Conservation (phyloP, 2,797 vertebrate genomes). For the Percopsis omiscomaycus region DNA sequence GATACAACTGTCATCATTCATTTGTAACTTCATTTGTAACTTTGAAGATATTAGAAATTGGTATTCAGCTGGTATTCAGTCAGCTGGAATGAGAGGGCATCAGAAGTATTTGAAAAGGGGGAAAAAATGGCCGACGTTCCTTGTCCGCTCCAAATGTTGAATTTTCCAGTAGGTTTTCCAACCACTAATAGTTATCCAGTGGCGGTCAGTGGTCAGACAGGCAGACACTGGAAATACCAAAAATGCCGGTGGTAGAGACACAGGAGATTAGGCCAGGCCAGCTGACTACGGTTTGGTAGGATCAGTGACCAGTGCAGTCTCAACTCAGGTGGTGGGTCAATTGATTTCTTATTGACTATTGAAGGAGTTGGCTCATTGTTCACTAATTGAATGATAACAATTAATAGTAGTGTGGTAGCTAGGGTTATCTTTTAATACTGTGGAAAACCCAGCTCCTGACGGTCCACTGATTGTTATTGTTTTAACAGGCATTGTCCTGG, state of each 20-base stretch:
- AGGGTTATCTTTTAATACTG: slow-evolving; percentile 5
- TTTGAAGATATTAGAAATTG: neutral
- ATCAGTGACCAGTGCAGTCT: slow-evolving; percentile 46
- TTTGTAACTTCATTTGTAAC: neutral
- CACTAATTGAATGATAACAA: neutral
- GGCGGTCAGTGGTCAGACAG: slow-evolving; percentile 72
- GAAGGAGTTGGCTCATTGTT: neutral
- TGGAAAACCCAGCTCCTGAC: slow-evolving; percentile 30
- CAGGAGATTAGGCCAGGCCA: slow-evolving; percentile 53
- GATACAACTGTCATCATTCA: neutral
- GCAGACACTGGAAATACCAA: slow-evolving; percentile 74
- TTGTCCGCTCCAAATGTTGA: slow-evolving; percentile 53
- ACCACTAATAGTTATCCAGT: slow-evolving; percentile 74
- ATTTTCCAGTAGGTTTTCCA: slow-evolving; percentile 76
- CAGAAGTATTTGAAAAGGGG: slow-evolving; percentile 43
- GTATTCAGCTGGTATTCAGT: slow-evolving; percentile 43
- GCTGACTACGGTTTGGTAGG: slow-evolving; percentile 50
- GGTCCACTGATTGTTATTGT: slow-evolving; percentile 47
- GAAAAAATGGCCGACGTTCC: slow-evolving; percentile 16
- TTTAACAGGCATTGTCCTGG: slow-evolving; percentile 7
- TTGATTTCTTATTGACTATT: slow-evolving; percentile 8
- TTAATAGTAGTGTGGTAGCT: slow-evolving; percentile 16
- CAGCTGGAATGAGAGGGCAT: slow-evolving; percentile 47
- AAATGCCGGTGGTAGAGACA: slow-evolving; percentile 66
- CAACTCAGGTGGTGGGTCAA: neutral